Conservation (phyloP, 2,113 vertebrate species). For the Chionomys nivalis region DNA sequence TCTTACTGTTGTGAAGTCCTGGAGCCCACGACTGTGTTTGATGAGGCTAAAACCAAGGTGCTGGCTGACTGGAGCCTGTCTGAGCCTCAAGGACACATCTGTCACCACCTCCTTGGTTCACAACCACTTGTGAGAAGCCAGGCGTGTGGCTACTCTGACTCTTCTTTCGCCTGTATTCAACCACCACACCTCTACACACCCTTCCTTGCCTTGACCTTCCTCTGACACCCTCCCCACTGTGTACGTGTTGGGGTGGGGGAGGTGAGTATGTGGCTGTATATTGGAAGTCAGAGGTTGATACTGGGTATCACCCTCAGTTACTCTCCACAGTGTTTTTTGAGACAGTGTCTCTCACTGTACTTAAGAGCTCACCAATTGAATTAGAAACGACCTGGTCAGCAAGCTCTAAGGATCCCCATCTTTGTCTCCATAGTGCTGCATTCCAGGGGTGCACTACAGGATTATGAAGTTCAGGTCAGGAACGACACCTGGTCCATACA, state of each 20-base stretch:
- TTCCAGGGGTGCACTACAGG: not conserved
- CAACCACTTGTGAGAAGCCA: not conserved
- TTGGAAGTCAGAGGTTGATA: not conserved
- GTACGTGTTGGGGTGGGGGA: not conserved
- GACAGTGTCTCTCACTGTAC: not conserved
- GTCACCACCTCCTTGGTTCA: not conserved
- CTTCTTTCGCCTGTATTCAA: not conserved
- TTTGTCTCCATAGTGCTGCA: not conserved
- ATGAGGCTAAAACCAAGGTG: not conserved
- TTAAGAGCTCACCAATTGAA: not conserved
- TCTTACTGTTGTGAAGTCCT: not conserved
- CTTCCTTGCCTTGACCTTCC: not conserved
- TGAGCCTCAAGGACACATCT: not conserved
- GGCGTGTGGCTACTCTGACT: not conserved
- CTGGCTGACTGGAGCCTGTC: not conserved
- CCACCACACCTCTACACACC: not conserved
- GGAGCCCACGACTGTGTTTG: not conserved
- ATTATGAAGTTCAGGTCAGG: not conserved
- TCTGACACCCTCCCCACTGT: not conserved
- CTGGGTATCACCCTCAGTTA: not conserved
- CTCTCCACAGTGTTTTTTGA: not conserved
- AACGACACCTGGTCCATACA: not conserved
- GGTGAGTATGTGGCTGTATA: not conserved
- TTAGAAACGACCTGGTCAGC: not conserved
- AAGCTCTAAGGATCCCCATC: not conserved